These are phyloP conservation scores for Eleginops maclovinus DNA, from an alignment of 2,113 vertebrate species.

Conservation along the genomic window DNA sequence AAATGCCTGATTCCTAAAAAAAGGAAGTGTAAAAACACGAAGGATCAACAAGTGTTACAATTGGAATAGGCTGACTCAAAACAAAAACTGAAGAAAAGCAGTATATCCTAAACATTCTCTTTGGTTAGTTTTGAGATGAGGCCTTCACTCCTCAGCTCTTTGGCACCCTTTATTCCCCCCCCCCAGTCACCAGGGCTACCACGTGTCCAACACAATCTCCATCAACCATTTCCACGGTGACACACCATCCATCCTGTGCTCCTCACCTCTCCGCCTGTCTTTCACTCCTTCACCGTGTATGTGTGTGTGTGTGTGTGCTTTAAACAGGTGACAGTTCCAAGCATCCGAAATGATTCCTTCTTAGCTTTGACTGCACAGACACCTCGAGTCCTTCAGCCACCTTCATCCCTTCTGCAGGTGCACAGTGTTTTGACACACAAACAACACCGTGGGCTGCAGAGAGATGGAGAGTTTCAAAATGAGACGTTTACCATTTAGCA, in stretches of 20 bases:
- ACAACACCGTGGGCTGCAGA: constrained; percentile 23
- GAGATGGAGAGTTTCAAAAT: constrained; percentile 51
- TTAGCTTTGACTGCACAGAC: constrained; percentile 9
- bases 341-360: constrained; percentile 54
- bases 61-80: neutral
- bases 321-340: constrained; percentile 36
- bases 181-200: constrained; percentile 47
- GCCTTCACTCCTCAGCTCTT: constrained; percentile 36
- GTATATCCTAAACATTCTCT: constrained; percentile 4
- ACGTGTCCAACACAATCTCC: constrained; percentile 28
- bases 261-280: constrained; percentile 79
- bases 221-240: constrained; percentile 53
- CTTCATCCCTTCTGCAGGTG: neutral
- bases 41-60: no score
- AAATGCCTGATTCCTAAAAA: neutral
- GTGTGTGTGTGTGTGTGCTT: constrained; percentile 13
- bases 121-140: constrained; percentile 73
- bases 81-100: neutral
- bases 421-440: neutral
- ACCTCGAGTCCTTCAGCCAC: neutral
- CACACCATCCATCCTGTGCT: constrained; percentile 80
- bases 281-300: constrained; percentile 59
- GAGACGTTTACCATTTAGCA: neutral
- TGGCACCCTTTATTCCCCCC: constrained; percentile 43
- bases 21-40: neutral